Conservation (phyloP, 1,140 invertebrate species). For the Phymorhynchus buccinoides region DNA sequence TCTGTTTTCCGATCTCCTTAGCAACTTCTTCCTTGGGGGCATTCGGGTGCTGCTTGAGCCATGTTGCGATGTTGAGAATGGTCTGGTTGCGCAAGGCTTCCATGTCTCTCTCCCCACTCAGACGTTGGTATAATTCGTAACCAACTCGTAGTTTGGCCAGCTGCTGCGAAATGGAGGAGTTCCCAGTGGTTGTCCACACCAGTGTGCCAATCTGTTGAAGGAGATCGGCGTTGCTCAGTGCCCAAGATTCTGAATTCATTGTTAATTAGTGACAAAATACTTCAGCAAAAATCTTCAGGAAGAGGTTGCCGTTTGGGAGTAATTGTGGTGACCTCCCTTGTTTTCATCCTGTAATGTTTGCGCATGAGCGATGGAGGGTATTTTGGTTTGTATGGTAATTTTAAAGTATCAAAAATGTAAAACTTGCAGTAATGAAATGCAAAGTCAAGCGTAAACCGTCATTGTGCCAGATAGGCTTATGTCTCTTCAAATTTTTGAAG, state of each 20-base stretch:
- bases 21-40: conserved; percentile 57
- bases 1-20: conserved; percentile 56
- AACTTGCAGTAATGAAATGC: too few relatives aligned
- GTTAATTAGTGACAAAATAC: neutral
- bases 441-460: too few relatives aligned
- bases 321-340: neutral
- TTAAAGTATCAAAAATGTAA: too few relatives aligned
- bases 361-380: neutral
- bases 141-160: conserved; percentile 49
- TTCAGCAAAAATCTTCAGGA: too few relatives aligned
- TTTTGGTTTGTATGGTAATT: too few relatives aligned
- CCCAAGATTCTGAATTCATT: conserved; percentile 28
- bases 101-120: conserved; percentile 56
- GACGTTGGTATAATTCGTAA: conserved; percentile 52
- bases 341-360: neutral
- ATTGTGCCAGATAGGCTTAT: too few relatives aligned
- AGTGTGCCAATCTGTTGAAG: conserved; percentile 55
- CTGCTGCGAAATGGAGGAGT: conserved; percentile 46
- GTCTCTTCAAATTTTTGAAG: too few relatives aligned
- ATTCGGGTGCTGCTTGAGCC: conserved; percentile 60
- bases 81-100: conserved; percentile 58
- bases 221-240: conserved; percentile 48
- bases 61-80: conserved; percentile 57
- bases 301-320: too few relatives aligned
- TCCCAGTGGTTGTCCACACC: conserved; percentile 47